Conservation (phyloP, 2,113 vertebrate species). For the Cairina moschata region DNA sequence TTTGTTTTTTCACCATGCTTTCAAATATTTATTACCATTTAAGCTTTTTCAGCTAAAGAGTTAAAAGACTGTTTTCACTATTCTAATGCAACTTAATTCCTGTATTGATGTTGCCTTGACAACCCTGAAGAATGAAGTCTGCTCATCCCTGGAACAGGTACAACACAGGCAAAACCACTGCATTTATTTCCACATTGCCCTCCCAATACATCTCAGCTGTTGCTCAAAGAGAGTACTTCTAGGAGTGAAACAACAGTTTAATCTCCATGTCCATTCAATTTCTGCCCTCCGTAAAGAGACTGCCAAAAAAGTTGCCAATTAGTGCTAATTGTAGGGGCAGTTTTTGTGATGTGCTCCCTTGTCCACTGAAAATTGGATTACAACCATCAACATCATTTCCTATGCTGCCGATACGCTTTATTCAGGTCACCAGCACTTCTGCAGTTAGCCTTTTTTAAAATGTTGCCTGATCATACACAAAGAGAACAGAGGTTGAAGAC, state of each 20-base stretch:
- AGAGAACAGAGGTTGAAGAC: background rate
- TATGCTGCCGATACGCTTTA: slow-evolving; percentile 57
- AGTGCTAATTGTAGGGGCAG: slow-evolving; percentile 68
- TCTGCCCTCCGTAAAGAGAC: slow-evolving; percentile 47
- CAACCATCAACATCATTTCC: slow-evolving; percentile 65
- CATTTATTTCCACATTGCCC: background rate
- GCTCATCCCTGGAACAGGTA: background rate
- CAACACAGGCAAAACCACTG: background rate
- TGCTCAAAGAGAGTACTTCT: slow-evolving; percentile 2
- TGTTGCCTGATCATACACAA: background rate
- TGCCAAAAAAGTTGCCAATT: slow-evolving; percentile 76
- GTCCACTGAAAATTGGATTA: slow-evolving; percentile 66
- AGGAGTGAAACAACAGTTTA: slow-evolving; percentile 44
- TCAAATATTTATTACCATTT: background rate
- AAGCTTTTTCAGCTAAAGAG: background rate
- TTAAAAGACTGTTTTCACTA: background rate
- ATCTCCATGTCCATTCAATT: slow-evolving; percentile 47
- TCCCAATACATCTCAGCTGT: background rate
- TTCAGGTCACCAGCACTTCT: slow-evolving; percentile 65
- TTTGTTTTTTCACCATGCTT: background rate
- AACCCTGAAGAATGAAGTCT: background rate
- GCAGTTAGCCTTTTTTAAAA: slow-evolving; percentile 17
- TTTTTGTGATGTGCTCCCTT: slow-evolving; percentile 61
- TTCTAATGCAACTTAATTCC: background rate
- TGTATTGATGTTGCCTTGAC: background rate